A percentile compares a stretch with the other conserved stretches of the same genome.
Evolutionary conservation across 1,140 invertebrate species (phyloP).

Genomic region (Diploscapter pachys): DNA sequence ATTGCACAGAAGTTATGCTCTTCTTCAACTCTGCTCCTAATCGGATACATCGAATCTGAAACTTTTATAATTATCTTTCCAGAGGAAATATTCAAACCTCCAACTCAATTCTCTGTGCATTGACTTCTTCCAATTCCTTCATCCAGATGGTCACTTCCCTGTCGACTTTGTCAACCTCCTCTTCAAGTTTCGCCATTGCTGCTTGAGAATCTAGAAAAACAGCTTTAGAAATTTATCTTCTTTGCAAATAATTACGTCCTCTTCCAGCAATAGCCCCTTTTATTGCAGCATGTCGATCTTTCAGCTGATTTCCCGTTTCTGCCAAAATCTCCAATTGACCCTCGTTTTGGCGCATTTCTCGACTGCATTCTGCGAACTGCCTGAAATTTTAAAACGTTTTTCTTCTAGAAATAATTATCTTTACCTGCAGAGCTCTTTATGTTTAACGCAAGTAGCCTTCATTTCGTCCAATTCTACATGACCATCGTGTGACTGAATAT

Average conservation of each 20-base stretch:
- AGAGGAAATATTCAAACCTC: conserved; percentile 26
- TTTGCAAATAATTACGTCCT: not conserved
- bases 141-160: conserved; percentile 44
- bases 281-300: conserved; percentile 33
- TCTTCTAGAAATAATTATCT: too few relatives aligned
- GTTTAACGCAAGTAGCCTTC: conserved; percentile 38
- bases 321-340: conserved; percentile 43
- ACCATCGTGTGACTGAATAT: conserved; percentile 32
- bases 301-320: conserved; percentile 34
- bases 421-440: conserved; percentile 30
- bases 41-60: conserved; percentile 43
- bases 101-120: conserved; percentile 35
- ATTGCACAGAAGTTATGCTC: conserved; percentile 46
- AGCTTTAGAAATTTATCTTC: not conserved
- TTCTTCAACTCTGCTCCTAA: conserved; percentile 42
- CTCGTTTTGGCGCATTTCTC: conserved; percentile 33
- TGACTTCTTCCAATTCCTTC: conserved; percentile 40
- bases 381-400: too few relatives aligned
- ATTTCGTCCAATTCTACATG: conserved; percentile 33
- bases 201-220: too few relatives aligned
- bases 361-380: conserved; percentile 33
- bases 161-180: conserved; percentile 41
- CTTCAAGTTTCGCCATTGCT: conserved; percentile 33
- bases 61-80: not conserved
- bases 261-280: conserved; percentile 26